Evolutionary conservation across 2,797 vertebrate species (phyloP).

Genomic region (Acropternis orthonyx): DNA sequence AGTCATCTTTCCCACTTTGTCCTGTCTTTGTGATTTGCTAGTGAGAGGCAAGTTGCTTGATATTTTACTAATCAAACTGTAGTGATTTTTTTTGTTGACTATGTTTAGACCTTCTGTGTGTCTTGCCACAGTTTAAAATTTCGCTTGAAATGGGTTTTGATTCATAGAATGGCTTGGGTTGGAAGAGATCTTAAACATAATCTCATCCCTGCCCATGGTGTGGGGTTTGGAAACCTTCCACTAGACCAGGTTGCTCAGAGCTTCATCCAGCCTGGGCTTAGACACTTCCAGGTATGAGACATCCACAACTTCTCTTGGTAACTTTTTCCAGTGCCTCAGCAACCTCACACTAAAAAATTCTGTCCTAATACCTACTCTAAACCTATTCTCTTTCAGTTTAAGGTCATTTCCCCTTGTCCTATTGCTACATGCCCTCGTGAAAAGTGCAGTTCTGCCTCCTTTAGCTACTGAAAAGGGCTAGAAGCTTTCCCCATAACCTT

Average conservation of each 20-base stretch:
- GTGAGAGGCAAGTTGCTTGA: neutral
- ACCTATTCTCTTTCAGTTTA: neutral
- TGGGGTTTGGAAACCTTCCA: neutral
- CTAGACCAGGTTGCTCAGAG: neutral
- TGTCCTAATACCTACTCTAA: neutral
- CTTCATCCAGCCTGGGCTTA: neutral
- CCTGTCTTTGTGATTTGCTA: neutral
- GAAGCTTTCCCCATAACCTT: neutral
- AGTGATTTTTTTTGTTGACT: neutral
- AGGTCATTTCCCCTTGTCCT: neutral
- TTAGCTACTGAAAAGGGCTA: neutral
- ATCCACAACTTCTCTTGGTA: neutral
- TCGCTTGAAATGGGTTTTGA: neutral
- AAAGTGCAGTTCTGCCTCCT: neutral
- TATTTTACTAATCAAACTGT: neutral
- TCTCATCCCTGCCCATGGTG: rapidly evolving
- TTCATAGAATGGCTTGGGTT: neutral
- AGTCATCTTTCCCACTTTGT: neutral
- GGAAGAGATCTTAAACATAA: neutral
- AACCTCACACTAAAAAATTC: neutral
- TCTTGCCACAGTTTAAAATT: neutral
- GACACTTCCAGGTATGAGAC: neutral
- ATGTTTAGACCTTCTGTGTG: rapidly evolving
- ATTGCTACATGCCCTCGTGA: neutral
- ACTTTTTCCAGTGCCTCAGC: neutral